Evolutionary conservation across 2,797 vertebrate genomes (phyloP), one percentile per base, ranked within the genome.

Genomic region (Picus viridis): DNA sequence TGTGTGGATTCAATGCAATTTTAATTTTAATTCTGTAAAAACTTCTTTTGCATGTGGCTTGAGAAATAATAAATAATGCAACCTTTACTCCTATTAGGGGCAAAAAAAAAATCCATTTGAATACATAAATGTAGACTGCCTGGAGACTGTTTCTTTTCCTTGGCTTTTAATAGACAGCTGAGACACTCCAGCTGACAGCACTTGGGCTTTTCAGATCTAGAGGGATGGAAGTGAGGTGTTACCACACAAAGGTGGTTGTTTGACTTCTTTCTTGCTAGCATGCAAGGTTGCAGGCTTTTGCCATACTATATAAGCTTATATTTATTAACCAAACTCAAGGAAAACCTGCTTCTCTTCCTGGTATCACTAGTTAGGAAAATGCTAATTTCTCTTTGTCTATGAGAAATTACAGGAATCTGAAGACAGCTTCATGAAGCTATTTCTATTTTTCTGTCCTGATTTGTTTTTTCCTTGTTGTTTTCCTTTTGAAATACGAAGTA

Each of bases 161-260:
- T 16, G 45, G 68, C 91, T 86, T 86, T 88, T 94, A 95, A 96
- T 29, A 95, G 95, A 88, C 95, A 94, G 89, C 80, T 91, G 86
- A 95, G 95, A 93, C 91, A 65, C 75, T 93, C 23, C 72, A 90
- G 74, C 88, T 94, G 96, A 96, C 92, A 94, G 74, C 81, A n/a
- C 30, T 91, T 23, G 45, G 2, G 2, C 61, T 70, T 92, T 91
- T 69, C 16, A 43, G 64, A 64, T 82, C 45, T 68, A 2, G 41
- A 84, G 69, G 41, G 18, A 30, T 89, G n/a, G 32, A 56, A 77
- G 69, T 56, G n/a, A 67, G 15, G 6, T 92, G 27, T 72, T 89
- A 64, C 83, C 64, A 85, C 75, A 74, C 51, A 47, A n/a, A 30
- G 63, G 32, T 16, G 77, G 89, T 3, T 76, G 74, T 84, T 45